phyloP scores from a whole-genome alignment of 2,113 vertebrate species.

The Sylvilagus bachmani region DNA sequence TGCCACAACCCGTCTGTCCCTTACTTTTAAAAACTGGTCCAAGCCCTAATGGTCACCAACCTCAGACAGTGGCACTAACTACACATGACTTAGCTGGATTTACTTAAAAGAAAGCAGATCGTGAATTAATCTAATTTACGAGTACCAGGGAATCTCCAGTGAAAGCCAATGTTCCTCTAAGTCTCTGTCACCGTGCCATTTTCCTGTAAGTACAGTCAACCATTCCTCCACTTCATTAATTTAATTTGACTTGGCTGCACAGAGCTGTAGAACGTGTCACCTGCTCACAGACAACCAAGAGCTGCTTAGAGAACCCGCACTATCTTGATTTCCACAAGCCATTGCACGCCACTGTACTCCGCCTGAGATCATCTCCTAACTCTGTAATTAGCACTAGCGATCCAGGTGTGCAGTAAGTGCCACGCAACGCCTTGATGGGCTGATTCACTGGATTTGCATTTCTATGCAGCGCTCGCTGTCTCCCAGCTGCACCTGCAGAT shows the following conservation, averaged over 20 bases:
- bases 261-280: slow-evolving; percentile 47
- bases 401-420: not conserved
- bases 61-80: not conserved
- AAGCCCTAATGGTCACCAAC: not conserved
- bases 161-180: slow-evolving; percentile 35
- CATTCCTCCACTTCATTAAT: slow-evolving; percentile 51
- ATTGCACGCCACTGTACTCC: not conserved
- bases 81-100: not conserved
- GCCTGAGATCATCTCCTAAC: slow-evolving; percentile 54
- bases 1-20: too few species aligned
- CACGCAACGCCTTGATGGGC: not conserved
- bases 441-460: slow-evolving; percentile 33
- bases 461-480: slow-evolving; percentile 50
- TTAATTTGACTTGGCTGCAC: not conserved
- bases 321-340: slow-evolving; percentile 36
- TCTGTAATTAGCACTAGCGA: slow-evolving; percentile 48
- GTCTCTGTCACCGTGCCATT: not conserved
- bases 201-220: slow-evolving; percentile 49
- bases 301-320: not conserved
- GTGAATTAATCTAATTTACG: slow-evolving; percentile 27
- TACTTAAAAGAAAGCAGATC: not conserved
- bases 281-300: slow-evolving; percentile 56
- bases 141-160: not conserved
- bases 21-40: not conserved
- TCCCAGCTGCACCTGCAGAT: slow-evolving; percentile 49